phyloP scores from a whole-genome alignment of 2,888 invertebrate species.

The Rhaphigaster nebulosa region DNA sequence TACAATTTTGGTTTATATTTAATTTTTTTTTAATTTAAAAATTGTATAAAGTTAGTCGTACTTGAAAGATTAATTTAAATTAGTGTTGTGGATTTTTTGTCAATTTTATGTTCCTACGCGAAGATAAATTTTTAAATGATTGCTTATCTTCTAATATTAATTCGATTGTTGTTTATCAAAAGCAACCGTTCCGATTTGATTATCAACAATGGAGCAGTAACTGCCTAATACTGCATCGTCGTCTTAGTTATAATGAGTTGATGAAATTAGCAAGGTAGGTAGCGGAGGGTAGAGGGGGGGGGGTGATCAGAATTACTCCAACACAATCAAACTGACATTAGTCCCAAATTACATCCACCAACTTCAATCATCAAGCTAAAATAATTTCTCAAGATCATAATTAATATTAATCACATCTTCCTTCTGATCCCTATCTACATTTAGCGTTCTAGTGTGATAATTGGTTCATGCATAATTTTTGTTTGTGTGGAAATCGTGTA shows the following conservation, averaged over 20 bases:
- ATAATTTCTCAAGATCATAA: neutral
- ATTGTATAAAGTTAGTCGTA: too few species aligned
- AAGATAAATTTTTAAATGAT: too few species aligned
- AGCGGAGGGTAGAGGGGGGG: neutral
- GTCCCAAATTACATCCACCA: neutral
- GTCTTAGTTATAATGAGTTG: neutral
- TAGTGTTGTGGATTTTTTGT: too few species aligned
- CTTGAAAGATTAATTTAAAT: too few species aligned
- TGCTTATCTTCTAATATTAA: neutral
- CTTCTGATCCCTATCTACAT: neutral
- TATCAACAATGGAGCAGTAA: neutral
- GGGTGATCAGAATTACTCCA: neutral
- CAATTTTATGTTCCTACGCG: too few species aligned
- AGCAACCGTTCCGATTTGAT: neutral
- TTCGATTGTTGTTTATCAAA: neutral
- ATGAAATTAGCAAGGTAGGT: neutral
- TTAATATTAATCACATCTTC: constrained; percentile 17
- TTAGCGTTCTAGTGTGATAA: neutral
- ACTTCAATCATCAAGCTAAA: neutral
- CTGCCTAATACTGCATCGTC: neutral
- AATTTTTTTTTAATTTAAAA: too few species aligned
- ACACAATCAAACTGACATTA: constrained; percentile 35
- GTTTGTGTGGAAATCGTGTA: neutral
- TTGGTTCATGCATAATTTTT: neutral
- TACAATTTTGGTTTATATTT: too few species aligned